A percentile compares a stretch with the other conserved stretches of the same genome.
Conservation (phyloP, 1,140 invertebrate species). For the Papilio glaucus region DNA sequence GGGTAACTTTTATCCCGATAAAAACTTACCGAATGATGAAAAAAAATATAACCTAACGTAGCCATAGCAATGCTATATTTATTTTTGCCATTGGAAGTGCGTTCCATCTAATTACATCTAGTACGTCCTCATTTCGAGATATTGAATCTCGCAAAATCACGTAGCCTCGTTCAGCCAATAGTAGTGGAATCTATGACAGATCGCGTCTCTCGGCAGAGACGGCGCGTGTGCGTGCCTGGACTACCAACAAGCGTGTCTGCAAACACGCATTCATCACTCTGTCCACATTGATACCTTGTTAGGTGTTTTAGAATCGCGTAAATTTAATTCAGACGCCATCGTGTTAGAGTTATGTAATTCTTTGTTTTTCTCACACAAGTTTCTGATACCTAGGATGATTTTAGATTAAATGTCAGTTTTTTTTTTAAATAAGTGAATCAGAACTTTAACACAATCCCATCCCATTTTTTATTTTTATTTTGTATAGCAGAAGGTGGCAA, state of each 20-base stretch:
- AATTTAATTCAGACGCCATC: constrained; percentile 25
- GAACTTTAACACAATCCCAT: too few species aligned
- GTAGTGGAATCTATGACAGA: constrained; percentile 23
- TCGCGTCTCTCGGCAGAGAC: background rate
- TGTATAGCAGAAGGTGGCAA: too few species aligned
- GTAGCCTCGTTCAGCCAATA: background rate
- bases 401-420: background rate
- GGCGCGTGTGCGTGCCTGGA: background rate
- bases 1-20: background rate
- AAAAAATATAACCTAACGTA: too few species aligned
- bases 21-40: too few species aligned
- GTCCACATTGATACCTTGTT: constrained; percentile 26
- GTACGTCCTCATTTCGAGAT: background rate
- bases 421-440: too few species aligned
- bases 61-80: too few species aligned
- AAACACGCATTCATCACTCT: constrained; percentile 15
- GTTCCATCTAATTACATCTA: background rate
- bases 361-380: constrained; percentile 11
- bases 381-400: background rate
- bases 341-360: constrained; percentile 18
- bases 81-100: too few species aligned
- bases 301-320: constrained; percentile 31
- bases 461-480: too few species aligned
- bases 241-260: constrained; percentile 16
- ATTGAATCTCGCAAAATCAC: background rate